These are phyloP conservation scores for Oncorhynchus nerka DNA, from an alignment of 2,113 vertebrate genomes.

Conservation along the genomic window DNA sequence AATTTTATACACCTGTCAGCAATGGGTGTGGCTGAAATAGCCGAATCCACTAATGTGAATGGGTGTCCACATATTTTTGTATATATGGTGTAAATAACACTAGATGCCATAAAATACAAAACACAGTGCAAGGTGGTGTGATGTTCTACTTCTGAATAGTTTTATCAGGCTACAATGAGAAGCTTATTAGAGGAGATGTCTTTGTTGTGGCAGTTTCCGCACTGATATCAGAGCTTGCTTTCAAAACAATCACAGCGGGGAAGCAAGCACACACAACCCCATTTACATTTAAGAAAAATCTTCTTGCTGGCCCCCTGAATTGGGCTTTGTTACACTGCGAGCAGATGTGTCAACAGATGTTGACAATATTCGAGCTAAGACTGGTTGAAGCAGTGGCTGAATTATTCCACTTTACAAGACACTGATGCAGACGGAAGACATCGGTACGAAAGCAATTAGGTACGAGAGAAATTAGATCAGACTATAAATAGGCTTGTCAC, in stretches of 20 bases:
- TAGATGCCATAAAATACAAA: not conserved
- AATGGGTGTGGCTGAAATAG: too few relatives aligned
- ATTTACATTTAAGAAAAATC: slow-evolving; percentile 10
- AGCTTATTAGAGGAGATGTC: not conserved
- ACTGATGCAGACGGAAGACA: not conserved
- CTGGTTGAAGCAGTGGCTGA: not conserved
- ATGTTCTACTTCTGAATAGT: not conserved
- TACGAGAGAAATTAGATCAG: too few relatives aligned
- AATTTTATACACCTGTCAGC: too few relatives aligned
- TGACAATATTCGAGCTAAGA: not conserved
- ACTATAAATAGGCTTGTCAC: too few relatives aligned
- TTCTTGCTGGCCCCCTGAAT: not conserved
- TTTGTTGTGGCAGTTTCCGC: not conserved
- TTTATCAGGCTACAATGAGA: not conserved
- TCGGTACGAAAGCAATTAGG: too few relatives aligned
- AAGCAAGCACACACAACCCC: not conserved
- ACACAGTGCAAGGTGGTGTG: not conserved
- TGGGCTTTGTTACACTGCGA: not conserved
- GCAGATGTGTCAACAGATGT: not conserved
- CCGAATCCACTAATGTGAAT: too few relatives aligned
- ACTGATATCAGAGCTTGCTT: not conserved
- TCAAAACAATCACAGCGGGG: slow-evolving; percentile 9
- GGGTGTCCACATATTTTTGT: too few relatives aligned
- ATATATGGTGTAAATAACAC: not conserved
- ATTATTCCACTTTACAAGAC: not conserved